These are phyloP conservation scores for Terebella lapidaria DNA, from an alignment of 2,888 invertebrate genomes.

Conservation along the genomic window DNA sequence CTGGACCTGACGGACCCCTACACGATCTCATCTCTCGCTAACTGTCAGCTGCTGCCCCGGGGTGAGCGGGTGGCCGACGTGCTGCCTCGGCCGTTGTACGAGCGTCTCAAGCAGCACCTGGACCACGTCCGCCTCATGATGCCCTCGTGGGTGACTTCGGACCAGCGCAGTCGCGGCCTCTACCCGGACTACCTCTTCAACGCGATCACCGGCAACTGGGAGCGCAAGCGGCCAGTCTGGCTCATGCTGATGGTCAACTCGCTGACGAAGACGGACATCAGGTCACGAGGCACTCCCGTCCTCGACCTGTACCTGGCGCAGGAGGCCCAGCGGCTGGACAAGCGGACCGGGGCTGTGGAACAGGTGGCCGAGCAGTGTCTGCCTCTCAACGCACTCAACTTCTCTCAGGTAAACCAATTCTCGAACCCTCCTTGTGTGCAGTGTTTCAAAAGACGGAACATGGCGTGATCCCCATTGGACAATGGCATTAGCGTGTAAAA, in stretches of 20 bases:
- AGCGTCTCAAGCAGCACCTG: slow-evolving; percentile 54
- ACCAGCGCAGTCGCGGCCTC: slow-evolving; percentile 40
- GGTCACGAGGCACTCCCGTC: slow-evolving; percentile 56
- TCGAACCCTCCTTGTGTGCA: no score
- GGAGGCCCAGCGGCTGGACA: slow-evolving; percentile 54
- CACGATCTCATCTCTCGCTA: slow-evolving; percentile 54
- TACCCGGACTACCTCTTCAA: slow-evolving; percentile 56
- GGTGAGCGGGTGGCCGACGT: slow-evolving; percentile 46
- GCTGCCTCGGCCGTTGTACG: slow-evolving; percentile 54
- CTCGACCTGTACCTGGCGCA: slow-evolving; percentile 59
- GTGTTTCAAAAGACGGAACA: no score
- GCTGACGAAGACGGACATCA: slow-evolving; percentile 55
- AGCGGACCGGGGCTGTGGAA: slow-evolving; percentile 57
- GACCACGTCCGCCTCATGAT: slow-evolving; percentile 53
- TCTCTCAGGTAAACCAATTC: slow-evolving; percentile 55
- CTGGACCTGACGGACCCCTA: slow-evolving; percentile 57
- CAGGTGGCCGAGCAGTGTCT: slow-evolving; percentile 59
- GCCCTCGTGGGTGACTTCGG: slow-evolving; percentile 51
- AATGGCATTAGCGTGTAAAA: no score
- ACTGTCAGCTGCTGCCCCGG: slow-evolving; percentile 55
- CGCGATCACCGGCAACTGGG: slow-evolving; percentile 58
- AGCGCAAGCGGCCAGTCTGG: slow-evolving; percentile 59
- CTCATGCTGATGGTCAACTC: slow-evolving; percentile 59
- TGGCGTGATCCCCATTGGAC: no score
- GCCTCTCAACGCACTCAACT: slow-evolving; percentile 57